Evolutionary conservation across 2,797 vertebrate species (phyloP).

Genomic region (Nasua narica): DNA sequence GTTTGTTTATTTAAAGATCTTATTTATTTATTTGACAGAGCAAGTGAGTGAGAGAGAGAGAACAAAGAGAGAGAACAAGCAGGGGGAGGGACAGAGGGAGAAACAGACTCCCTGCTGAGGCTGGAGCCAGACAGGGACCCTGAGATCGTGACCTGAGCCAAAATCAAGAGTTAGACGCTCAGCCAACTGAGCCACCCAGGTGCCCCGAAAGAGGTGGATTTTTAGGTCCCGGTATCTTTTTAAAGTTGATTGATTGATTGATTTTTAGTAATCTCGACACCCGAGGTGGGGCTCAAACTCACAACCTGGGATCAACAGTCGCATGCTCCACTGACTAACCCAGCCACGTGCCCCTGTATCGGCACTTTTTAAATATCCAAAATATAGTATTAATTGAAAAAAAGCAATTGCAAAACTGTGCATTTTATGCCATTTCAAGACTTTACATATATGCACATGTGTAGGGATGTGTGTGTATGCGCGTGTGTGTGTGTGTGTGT

Average conservation of each 20-base stretch:
- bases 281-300: neutral
- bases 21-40: no score
- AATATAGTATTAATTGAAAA: neutral
- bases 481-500: neutral
- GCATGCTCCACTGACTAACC: neutral
- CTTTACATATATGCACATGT: neutral
- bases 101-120: neutral
- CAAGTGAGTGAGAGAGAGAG: neutral
- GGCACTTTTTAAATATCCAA: neutral
- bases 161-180: neutral
- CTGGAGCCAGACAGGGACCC: neutral
- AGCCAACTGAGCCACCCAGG: neutral
- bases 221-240: neutral
- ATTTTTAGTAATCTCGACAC: neutral
- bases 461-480: neutral
- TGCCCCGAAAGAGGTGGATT: neutral
- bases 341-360: neutral
- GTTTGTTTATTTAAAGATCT: no score
- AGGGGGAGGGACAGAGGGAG: neutral
- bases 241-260: neutral
- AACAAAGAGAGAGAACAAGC: no score
- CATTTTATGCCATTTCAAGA: neutral
- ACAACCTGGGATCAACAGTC: neutral
- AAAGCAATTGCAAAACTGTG: neutral
- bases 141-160: neutral